Base-by-base conservation (phyloP, 2,888 invertebrate species). In the Eupeodes latifasciatus region DNA sequence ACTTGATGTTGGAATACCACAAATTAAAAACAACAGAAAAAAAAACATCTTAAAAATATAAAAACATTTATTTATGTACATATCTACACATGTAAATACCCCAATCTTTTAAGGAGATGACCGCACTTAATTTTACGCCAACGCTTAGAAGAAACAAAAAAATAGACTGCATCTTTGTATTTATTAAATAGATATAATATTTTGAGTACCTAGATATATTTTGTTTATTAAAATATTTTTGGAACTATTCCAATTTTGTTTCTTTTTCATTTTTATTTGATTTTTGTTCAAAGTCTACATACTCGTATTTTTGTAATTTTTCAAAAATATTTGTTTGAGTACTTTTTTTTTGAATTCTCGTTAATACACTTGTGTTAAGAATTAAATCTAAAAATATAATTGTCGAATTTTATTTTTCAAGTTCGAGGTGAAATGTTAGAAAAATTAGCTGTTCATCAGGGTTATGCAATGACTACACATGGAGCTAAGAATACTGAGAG, bases 71-170 rank as follows among this genome's bases (percentile, higher is more conserved):
- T 40, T 5, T 40, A 40, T 7, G 40, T 40, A 40, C 9, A 40
- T 40, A 40, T 5, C 40, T 40, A 40, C 40, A 40, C 27, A 40
- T 40, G 40, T 40, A 40, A 5, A 40, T 55, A 16, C 69, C 40
- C 53, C 55, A 71, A 14, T 44, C 19, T 19, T 40, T 55, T 44
- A 9, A 44, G 40, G 16, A 71, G 55, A 55, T 71, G 71, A 71
- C 71, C 55, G 19, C 71, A 71, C 71, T 71, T 69, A 69, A 44
- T 55, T 71, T 71, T 55, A 16, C 55, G 7, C 55, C 71, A 71
- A 55, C 40, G 34, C 44, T 40, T 40, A n/a, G 14, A 14, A 51
- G 10, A 66, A 11, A 40, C n/a, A 27, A 27, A 27, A 14, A 51
- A 16, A 66, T 2, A 53, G 11, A 44, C 19, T 71, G 55, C 44